Evolutionary conservation across 2,888 invertebrate genomes (phyloP), one percentile per base, ranked within the genome.

Genomic region (Fragum sueziense): DNA sequence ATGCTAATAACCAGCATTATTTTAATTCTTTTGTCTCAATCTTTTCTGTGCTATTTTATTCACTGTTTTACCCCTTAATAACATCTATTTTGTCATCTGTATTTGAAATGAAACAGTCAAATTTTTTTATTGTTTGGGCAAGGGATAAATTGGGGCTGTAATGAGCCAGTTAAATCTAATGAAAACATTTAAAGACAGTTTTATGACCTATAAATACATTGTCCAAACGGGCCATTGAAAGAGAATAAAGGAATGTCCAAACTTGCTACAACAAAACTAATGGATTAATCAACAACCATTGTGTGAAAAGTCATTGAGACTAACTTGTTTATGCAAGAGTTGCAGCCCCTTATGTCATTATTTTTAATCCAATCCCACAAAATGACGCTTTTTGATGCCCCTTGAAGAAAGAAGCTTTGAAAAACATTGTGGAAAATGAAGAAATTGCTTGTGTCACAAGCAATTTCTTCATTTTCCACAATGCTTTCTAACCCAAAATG

Each of bases 231-330:
- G 54, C 34, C 70, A 70, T 70, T 70, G 27, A 27, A 25, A 22
- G 22, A 54, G 29, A 33, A 70, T 31, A 54, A 70, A 57, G 57
- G 54, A 70, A 17, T 54, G n/a, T n/a, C 11, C n/a, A 0, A 14
- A n/a, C 31, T 22, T 70, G 27, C 31, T 27, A 54, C 52, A 47
- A 34, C 70, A 33, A 6, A 34, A 31, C 34, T 54, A 54, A 33
- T 52, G n/a, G 25, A 54, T 70, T 54, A 57, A 54, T 54, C 52
- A 75, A 75, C 75, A 70, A 25, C 62, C 22, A 62, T 75, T 70
- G 75, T 75, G 29, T 51, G 62, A 62, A 68, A 47, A 69, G 70
- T 52, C 61, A 75, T 75, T 51, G 68, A 70, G 52, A 69, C 62
- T 70, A 31, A 22, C 4, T 51, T 51, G 62, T 70, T 62, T 22